Base-by-base conservation (phyloP, 2,113 vertebrate genomes). In the Hydropotes inermis region DNA sequence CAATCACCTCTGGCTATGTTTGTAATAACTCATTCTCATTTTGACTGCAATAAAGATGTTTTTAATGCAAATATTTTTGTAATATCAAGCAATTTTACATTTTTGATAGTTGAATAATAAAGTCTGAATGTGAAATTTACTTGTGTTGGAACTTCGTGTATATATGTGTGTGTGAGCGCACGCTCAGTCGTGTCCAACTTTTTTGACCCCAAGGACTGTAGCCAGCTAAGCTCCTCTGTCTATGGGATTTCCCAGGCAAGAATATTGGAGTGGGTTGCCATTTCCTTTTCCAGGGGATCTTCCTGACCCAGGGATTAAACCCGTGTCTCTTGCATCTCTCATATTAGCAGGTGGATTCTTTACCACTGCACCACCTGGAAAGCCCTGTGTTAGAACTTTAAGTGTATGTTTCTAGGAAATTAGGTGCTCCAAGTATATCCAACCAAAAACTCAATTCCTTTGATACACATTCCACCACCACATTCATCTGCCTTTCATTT, bases 1-100 rank as follows among this genome's bases (percentile, higher is more conserved):
- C 61, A 84, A 76, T 67, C 85, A 96, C 5, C 30, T 89, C 52
- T 85, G 47, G 47, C 16, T 91, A n/a, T 60, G 74, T 67, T 92
- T 93, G 39, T 78, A 93, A 82, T 45, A 74, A 97, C 92, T 94
- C 10, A 64, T 64, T 91, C 96, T 87, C 54, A 92, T 85, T 91
- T 86, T 39, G 27, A 60, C 23, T 87, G 2, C 13, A 92, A 90
- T 87, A 81, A 83, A 97, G 96, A 45, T 76, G 45, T 43, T 82
- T 87, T n/a, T 12, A 89, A 64, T 74, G 17, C 5, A 84, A 92
- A 50, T 79, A 55, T 74, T 92, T 95, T 94, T 84, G 10, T 55
- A 83, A 74, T 79, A 91, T 45, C 39, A 79, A 67, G 87, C 19
- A 33, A 58, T 39, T 94, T 96, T 67, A 87, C 36, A 7, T 83